These are phyloP conservation scores for Nothoprocta perdicaria DNA, from an alignment of 2,113 vertebrate genomes.

Conservation along the genomic window DNA sequence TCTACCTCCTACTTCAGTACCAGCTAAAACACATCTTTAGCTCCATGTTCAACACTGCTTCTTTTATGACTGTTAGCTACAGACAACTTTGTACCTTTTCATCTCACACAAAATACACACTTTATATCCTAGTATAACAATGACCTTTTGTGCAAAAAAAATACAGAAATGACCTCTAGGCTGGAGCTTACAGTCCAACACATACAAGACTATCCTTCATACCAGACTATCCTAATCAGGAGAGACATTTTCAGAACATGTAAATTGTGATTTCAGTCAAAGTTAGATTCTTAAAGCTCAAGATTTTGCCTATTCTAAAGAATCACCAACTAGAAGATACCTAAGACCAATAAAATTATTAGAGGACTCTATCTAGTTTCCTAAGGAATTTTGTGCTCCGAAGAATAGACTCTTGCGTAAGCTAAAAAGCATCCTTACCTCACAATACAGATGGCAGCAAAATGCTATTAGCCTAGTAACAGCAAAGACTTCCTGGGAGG, in stretches of 20 bases:
- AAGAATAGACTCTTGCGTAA: neutral
- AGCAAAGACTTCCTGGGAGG: neutral
- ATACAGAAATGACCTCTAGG: neutral
- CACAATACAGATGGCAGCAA: neutral
- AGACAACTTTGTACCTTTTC: neutral
- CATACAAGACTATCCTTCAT: neutral
- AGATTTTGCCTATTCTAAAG: neutral
- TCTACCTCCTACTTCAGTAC: neutral
- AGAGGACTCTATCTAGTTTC: neutral
- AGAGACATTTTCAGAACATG: neutral
- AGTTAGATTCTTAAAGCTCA: conserved; percentile 12
- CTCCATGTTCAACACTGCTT: neutral
- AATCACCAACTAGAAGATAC: neutral
- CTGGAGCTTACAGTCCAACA: neutral
- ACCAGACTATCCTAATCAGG: neutral
- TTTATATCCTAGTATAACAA: neutral
- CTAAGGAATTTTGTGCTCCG: neutral
- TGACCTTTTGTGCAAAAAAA: neutral
- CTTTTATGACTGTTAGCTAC: neutral
- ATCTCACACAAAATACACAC: neutral
- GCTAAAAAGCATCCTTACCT: neutral
- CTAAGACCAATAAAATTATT: neutral
- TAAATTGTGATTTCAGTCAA: neutral
- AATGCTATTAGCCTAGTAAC: neutral
- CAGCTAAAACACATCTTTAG: neutral